Percentiles rank a stretch among this genome's conserved stretches.
Evolutionary conservation across 1,140 invertebrate species (phyloP).

Genomic region (Drosophila mauritiana): DNA sequence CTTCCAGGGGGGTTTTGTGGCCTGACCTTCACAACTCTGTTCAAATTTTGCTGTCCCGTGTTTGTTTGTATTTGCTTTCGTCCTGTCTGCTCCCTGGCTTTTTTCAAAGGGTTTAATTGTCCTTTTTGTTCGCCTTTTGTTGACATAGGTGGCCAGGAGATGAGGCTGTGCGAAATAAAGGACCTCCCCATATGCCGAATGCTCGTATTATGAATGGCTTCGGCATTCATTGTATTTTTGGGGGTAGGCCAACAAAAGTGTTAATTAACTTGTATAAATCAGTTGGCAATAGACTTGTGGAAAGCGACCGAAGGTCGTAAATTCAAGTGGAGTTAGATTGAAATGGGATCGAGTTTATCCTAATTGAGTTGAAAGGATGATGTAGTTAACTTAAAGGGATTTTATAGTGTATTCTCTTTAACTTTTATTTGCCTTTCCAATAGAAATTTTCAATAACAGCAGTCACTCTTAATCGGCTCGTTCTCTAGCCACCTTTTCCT

Average conservation of each 20-base stretch:
- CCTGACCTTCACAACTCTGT: constrained; percentile 56
- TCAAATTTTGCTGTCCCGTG: constrained; percentile 23
- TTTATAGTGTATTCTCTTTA: no score
- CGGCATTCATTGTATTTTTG: constrained; percentile 42
- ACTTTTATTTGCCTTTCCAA: no score
- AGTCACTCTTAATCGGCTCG: constrained; percentile 7
- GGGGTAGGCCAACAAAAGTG: constrained; percentile 59
- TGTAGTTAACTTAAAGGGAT: constrained; percentile 3
- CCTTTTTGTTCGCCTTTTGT: constrained; percentile 69
- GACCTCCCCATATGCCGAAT: constrained; percentile 13
- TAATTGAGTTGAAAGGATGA: constrained; percentile 20
- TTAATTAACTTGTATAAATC: constrained; percentile 82
- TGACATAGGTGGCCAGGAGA: constrained; percentile 58
- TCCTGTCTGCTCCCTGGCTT: constrained; percentile 44
- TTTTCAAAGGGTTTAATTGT: constrained; percentile 79
- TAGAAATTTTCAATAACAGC: constrained; percentile 5
- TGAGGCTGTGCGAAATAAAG: constrained; percentile 21
- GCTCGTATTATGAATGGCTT: constrained; percentile 38
- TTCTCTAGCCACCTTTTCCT: not conserved
- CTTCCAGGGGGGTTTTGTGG: constrained; percentile 10
- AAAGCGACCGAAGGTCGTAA: constrained; percentile 22
- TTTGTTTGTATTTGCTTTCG: constrained; percentile 65
- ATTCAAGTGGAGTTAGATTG: constrained; percentile 28
- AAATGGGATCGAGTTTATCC: constrained; percentile 15
- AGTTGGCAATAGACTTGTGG: constrained; percentile 52